Evolutionary conservation across 1,140 invertebrate genomes (phyloP).

Genomic region (Lanistes nyassanus): DNA sequence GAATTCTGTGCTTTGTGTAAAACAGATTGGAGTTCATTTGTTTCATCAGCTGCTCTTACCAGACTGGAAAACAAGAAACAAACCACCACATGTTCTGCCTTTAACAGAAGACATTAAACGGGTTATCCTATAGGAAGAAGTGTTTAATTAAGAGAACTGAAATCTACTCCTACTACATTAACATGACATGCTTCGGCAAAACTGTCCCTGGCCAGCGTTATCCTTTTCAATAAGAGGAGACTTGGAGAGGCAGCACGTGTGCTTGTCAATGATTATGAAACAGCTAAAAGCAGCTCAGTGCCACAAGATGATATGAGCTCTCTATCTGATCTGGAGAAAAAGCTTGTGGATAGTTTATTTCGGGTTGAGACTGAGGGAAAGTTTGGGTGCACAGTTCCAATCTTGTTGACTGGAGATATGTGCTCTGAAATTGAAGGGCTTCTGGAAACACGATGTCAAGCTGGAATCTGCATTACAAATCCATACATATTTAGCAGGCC

Average conservation of each 20-base stretch:
- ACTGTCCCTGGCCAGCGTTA: conserved; percentile 22
- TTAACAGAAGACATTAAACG: conserved; percentile 24
- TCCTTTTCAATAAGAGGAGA: conserved; percentile 23
- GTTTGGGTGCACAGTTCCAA: conserved; percentile 21
- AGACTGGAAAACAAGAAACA: conserved; percentile 10
- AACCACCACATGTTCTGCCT: conserved; percentile 19
- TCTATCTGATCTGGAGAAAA: no score
- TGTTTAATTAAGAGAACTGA: background rate
- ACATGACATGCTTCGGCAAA: conserved; percentile 4
- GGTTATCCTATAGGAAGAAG: conserved; percentile 1
- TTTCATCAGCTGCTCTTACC: conserved; percentile 19
- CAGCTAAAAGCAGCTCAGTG: no score
- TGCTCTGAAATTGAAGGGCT: no score
- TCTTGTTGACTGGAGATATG: no score
- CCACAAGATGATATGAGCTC: no score
- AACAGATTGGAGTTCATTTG: conserved; percentile 22
- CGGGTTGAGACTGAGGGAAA: conserved; percentile 27
- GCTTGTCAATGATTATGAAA: conserved; percentile 1
- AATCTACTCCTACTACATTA: background rate
- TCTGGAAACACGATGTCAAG: conserved; percentile 1
- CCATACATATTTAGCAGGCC: background rate
- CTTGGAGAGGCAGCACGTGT: conserved; percentile 15
- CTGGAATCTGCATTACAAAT: background rate
- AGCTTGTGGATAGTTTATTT: no score
- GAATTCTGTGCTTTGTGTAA: conserved; percentile 8